These are phyloP conservation scores for Anabas testudineus DNA, from an alignment of 2,797 vertebrate genomes.

Conservation along the genomic window DNA sequence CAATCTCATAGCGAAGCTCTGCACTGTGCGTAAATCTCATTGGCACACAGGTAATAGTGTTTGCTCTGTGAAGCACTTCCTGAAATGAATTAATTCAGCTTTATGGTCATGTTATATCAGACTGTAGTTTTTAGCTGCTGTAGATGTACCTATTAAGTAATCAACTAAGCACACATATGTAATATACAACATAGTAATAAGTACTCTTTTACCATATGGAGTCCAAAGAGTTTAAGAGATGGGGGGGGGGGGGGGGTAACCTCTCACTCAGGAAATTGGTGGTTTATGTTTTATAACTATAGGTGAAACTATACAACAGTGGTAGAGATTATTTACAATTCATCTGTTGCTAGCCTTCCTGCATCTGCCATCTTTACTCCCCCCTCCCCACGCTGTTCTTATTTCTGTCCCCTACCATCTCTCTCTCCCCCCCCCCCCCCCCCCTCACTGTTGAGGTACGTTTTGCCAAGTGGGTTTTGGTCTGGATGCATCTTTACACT, in stretches of 20 bases:
- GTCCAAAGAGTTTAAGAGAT: no score
- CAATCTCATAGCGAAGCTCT: background rate
- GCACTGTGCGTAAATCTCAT: background rate
- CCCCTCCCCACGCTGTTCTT: no score
- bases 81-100: background rate
- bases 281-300: background rate
- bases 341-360: no score
- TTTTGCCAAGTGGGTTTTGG: background rate
- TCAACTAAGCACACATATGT: background rate
- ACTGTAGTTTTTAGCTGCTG: background rate
- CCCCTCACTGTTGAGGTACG: no score
- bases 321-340: no score
- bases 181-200: background rate
- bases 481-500: constrained; percentile 6
- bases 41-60: background rate
- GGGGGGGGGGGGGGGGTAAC: no score
- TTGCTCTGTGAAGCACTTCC: background rate
- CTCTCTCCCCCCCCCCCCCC: no score
- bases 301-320: no score
- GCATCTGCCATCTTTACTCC: no score
- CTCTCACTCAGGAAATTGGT: background rate
- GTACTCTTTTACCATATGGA: no score
- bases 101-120: background rate
- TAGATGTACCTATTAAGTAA: background rate
- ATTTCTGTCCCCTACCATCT: no score